Base-by-base conservation (phyloP, 1,140 invertebrate genomes). In the Anoplophora glabripennis region DNA sequence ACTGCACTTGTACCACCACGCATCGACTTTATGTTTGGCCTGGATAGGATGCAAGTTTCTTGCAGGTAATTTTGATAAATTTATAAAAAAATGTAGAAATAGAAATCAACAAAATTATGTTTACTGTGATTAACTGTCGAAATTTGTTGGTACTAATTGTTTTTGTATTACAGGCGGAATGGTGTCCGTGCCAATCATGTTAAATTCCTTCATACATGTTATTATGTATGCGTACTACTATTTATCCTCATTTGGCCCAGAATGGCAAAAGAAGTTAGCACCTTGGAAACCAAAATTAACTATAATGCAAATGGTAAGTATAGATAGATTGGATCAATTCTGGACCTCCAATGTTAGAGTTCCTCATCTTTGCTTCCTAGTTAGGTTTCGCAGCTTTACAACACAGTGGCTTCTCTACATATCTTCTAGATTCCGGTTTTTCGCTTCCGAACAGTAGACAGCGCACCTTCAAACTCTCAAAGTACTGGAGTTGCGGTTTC, bases 1-100 rank as follows among this genome's bases (percentile, higher is more conserved):
- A 65, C 76, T 90, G 18, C 88, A 90, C 64, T 73, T 89, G 21
- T 89, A 89, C 67, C 87, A 89, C 77, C 88, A 90, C 64, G 76
- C 80, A 49, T 83, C 81, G 37, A 86, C 87, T 35, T 42, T 33
- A 9, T 60, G 78, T 12, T 75, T 89, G 7, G 81, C 86, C 68
- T 93, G 89, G 88, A 80, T 86, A 17, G 86, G 79, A 3, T 79
- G 83, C 35, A 89, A 85, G 76, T 86, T 80, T 68, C 75, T 81
- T 42, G 81, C 82, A 76, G 84, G 85, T 86, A 69, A 49, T 53
- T 53, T 33, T 10, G 10, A 36, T 37, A 52, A 37, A 21, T 18
- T 36, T 40, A 18, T 9, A 15, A 8, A n/a, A n/a, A n/a, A n/a
- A n/a, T n/a, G n/a, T n/a, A n/a, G n/a, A n/a, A n/a, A n/a, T n/a